Conservation (phyloP, 2,113 vertebrate species). For the Aphelocoma coerulescens region DNA sequence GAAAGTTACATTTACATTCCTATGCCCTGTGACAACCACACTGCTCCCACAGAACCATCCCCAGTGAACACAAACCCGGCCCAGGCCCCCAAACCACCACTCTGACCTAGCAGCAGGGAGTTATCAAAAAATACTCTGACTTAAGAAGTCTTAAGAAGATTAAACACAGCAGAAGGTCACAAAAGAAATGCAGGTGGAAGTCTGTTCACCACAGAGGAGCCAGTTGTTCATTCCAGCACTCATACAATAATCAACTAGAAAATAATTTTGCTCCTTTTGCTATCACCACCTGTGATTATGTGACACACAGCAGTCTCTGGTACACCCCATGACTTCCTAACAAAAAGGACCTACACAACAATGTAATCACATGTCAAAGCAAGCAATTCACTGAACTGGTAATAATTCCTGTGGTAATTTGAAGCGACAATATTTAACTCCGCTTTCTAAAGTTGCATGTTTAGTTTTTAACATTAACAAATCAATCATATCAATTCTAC, state of each 20-base stretch:
- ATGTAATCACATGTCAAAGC: neutral
- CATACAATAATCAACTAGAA: neutral
- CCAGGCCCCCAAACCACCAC: neutral
- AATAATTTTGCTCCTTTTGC: neutral
- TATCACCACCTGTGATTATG: neutral
- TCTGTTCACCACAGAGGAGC: neutral
- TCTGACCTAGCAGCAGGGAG: neutral
- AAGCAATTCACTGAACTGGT: neutral
- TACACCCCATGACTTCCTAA: neutral
- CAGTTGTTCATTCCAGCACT: neutral
- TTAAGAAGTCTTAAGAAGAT: constrained; percentile 51
- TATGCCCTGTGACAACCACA: neutral
- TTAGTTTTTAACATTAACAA: neutral
- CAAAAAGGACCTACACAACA: neutral
- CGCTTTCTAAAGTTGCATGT: neutral
- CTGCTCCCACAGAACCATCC: neutral
- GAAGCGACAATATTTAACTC: neutral
- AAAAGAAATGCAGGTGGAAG: neutral
- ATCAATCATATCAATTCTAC: neutral
- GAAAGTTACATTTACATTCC: neutral
- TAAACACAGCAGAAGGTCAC: constrained; percentile 33
- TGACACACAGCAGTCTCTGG: neutral
- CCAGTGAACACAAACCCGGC: neutral
- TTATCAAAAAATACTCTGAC: constrained; percentile 14
- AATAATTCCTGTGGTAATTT: neutral